Evolutionary conservation across 2,888 invertebrate genomes (phyloP), one percentile per base, ranked within the genome.

Genomic region (Ditula angustiorana): DNA sequence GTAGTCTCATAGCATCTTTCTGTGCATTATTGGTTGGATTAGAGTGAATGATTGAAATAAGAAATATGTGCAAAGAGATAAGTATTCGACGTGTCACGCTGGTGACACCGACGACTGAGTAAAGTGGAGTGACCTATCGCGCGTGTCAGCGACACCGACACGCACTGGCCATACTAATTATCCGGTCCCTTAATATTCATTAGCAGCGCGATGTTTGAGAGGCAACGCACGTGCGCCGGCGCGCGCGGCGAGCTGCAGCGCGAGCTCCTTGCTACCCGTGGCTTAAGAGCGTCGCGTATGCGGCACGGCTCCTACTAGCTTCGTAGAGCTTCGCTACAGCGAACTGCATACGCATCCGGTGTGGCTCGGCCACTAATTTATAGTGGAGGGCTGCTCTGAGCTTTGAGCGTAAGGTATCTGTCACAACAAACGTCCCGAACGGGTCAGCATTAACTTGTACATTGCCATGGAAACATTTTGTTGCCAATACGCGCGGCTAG

Each of bases 121-220:
- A 53, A 52, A 53, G 53, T 53, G 61, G 61, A 61, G 33, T 61
- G 61, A 61, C 61, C 61, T 24, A 26, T 41, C 41, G 46, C 60
- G 13, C 23, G 61, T 47, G 61, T 61, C 61, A 61, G 61, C 55
- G 61, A 61, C 61, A 55, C 61, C 47, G 61, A 46, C 55, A 49
- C 55, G 55, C 55, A 47, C 47, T 26, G 55, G 47, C 47, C 55
- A 61, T 61, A 61, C 47, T 56, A 61, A 61, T 56, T 56, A 47
- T 11, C 26, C 61, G 11, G 47, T 47, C 61, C 55, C 61, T 61
- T 55, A 61, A 56, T 56, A 61, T 61, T 61, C 55, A 61, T 47
- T 44, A 61, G 41, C n/a, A 35, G 41, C 10, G 19, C 41, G 19
- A 19, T 19, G 41, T 41, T 41, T 16, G 41, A 7, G 19, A 41